Conservation (phyloP, 92 coral and sea anemone species). For the Scolanthus callimorphus region DNA sequence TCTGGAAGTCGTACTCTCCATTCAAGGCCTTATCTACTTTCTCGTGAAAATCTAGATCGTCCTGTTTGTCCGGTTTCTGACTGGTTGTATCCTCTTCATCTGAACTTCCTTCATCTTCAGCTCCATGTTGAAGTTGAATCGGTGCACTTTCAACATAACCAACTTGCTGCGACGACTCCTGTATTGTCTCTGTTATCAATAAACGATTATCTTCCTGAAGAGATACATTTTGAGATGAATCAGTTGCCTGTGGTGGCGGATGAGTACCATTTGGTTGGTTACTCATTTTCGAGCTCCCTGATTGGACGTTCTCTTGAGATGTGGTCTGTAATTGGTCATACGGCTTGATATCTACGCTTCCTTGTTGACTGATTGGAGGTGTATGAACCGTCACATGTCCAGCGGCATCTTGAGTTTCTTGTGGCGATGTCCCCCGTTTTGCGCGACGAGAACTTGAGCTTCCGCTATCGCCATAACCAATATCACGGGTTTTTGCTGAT, state of each 20-base stretch:
- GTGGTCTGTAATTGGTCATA: neutral
- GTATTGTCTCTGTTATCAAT: too few relatives aligned
- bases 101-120: neutral
- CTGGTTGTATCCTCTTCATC: conserved; percentile 11
- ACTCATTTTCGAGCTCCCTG: neutral
- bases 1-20: conserved; percentile 45
- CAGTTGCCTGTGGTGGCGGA: neutral
- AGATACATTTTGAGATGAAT: neutral
- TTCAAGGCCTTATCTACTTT: conserved; percentile 39
- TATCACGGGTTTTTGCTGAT: neutral
- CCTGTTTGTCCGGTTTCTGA: conserved; percentile 15
- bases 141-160: neutral
- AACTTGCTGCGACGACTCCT: neutral
- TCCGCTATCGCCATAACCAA: neutral
- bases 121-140: neutral
- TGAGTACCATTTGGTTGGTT: neutral
- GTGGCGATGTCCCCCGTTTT: neutral
- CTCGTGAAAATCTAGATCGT: conserved; percentile 27
- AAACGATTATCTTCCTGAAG: neutral
- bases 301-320: too few relatives aligned
- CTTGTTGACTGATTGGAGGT: neutral
- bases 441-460: neutral
- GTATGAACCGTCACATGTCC: neutral
- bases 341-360: neutral
- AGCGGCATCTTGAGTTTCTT: neutral